These are phyloP conservation scores for Linepithema humile DNA, from an alignment of 1,140 invertebrate genomes.

Conservation along the genomic window DNA sequence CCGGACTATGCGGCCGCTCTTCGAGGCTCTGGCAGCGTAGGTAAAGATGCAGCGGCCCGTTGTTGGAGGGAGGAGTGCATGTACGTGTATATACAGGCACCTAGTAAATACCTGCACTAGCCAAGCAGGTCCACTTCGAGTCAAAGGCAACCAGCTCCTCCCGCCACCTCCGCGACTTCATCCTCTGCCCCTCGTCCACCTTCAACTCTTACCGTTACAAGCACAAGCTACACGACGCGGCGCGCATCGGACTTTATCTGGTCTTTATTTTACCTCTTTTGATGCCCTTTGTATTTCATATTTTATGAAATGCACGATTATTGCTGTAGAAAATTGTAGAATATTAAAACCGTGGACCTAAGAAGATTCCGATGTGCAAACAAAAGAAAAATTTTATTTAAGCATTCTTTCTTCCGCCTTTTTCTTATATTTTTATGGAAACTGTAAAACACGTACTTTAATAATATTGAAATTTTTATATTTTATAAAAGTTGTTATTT, in stretches of 20 bases:
- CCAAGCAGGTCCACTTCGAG: slow-evolving; percentile 73
- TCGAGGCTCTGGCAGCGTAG: slow-evolving; percentile 34
- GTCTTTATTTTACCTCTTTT: slow-evolving; percentile 55
- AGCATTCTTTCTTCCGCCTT: neutral
- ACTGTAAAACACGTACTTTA: neutral
- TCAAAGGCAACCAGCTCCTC: slow-evolving; percentile 64
- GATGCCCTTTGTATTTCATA: neutral
- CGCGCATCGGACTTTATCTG: slow-evolving; percentile 15
- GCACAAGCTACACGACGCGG: slow-evolving; percentile 59
- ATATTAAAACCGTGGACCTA: neutral
- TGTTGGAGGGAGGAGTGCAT: slow-evolving; percentile 7
- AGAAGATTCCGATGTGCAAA: neutral
- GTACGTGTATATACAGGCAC: slow-evolving; percentile 51
- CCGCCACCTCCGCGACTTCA: slow-evolving; percentile 51
- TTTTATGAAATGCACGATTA: neutral
- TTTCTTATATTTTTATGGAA: neutral
- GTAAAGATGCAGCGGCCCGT: slow-evolving; percentile 10
- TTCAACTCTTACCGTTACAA: slow-evolving; percentile 73
- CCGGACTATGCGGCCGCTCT: slow-evolving; percentile 63
- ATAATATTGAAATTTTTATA: neutral
- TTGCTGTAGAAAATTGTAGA: neutral
- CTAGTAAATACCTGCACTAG: slow-evolving; percentile 76
- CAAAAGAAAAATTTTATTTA: neutral
- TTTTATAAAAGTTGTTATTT: neutral
- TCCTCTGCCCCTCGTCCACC: slow-evolving; percentile 41